Conservation (phyloP, 2,113 vertebrate genomes). For the Illadopsis cleaveri region DNA sequence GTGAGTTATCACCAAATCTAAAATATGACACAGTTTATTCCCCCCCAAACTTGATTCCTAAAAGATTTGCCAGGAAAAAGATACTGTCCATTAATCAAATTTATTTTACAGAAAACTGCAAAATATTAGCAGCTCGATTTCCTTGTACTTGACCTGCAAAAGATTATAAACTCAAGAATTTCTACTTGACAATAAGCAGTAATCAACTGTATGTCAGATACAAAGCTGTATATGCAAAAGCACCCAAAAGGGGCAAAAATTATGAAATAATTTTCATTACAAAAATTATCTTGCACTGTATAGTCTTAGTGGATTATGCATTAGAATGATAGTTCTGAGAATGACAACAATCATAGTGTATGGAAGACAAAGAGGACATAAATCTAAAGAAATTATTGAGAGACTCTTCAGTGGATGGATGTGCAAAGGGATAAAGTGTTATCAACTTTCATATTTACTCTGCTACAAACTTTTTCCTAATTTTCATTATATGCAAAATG, state of each 20-base stretch:
- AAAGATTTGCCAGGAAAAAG: background rate
- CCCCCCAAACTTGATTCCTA: background rate
- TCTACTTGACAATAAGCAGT: background rate
- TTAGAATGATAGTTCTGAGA: slow-evolving; percentile 20
- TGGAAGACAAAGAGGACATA: slow-evolving; percentile 1
- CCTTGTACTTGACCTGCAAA: background rate
- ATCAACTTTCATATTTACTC: background rate
- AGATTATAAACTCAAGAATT: background rate
- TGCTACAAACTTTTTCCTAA: background rate
- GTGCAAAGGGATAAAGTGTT: background rate
- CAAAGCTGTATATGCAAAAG: background rate
- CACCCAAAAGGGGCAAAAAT: background rate
- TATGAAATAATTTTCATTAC: background rate
- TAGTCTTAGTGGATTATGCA: background rate
- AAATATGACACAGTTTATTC: background rate
- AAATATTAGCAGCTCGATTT: background rate
- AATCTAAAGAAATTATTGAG: background rate
- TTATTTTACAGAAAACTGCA: background rate
- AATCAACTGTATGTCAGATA: background rate
- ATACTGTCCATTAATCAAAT: background rate
- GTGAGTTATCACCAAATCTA: background rate
- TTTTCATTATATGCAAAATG: background rate
- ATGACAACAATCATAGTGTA: background rate
- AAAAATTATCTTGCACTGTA: background rate
- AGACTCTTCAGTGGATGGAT: background rate